Evolutionary conservation across 1,140 invertebrate genomes (phyloP), one percentile per base, ranked within the genome.

Genomic region (Condylostylus longicornis): DNA sequence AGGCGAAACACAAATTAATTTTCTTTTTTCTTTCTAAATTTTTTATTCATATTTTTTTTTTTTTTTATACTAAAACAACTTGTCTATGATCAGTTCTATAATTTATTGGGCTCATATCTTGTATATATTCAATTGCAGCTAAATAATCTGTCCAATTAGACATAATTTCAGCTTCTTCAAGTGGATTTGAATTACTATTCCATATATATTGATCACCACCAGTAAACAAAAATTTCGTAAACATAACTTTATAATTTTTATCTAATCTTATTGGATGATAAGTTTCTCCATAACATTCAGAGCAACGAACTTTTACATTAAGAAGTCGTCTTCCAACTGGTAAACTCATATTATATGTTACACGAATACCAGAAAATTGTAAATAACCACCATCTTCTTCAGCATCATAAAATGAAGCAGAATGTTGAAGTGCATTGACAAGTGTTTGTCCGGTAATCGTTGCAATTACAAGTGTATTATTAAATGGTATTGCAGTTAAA

Each of bases 331-430:
- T 54, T 10, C 68, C 69, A 0, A 54, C 42, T 1, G 54, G 57
- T 44, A 61, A 58, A 5, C 60, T 48, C 43, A 69, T 61, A 50
- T 77, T 62, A 42, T 70, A 72, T 5, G 48, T 48, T 1, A 72
- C 65, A 32, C 62, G 51, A n/a, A 76, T 43, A 1, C 74, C 74
- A n/a, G 72, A 69, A 27, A 69, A 56, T 53, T 75, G 73, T 27
- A 75, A 48, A 49, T 74, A 75, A 35, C 70, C 68, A 7, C 73
- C 74, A 4, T 61, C 52, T 0, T 64, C 67, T 29, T 69, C 65
- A 8, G 62, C 59, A 21, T 49, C 49, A 23, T 67, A 55, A 41
- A 56, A 37, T 18, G 48, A 45, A 0, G 71, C 67, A 0, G 70
- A 70, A 42, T 68, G 62, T 48, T 75, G 72, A 17, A 77, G 46